Base-by-base conservation (phyloP, 1,140 invertebrate genomes). In the Drosophila yakuba region DNA sequence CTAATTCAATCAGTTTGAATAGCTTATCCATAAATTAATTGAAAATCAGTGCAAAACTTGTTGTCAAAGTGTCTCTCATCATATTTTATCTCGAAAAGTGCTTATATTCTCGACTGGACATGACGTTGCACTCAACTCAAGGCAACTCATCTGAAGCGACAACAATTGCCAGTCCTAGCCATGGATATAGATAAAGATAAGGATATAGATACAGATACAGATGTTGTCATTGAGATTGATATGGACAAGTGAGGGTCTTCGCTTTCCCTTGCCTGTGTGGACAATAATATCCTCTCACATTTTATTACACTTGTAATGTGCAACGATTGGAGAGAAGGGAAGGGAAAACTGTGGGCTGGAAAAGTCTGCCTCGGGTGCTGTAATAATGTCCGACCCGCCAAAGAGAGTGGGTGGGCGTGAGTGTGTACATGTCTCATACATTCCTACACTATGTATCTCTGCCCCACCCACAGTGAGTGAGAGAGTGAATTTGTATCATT, bases 261-360 rank as follows among this genome's bases (percentile, higher is more conserved):
- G 25, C 48, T 11, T 35, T 17, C 32, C 48, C 36, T 17, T 64
- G 72, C 38, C 45, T 66, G 59, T 72, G 69, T 61, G 55, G 41
- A 88, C 76, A 89, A 80, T 80, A 84, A 83, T 83, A 88, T 88
- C 84, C 84, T 80, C 82, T 88, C 67, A 88, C 75, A 89, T 89
- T 88, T 88, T 88, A 89, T 88, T 89, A 88, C 83, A 88, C 84
- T 80, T 89, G 79, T 89, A 83, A 88, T 88, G 83, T 83, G 76
- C 83, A 88, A 66, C 84, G 82, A 79, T 88, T 86, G 82, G 60
- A 48, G 58, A 7, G 44, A 15, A 5, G 38, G 32, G 32, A 20
- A n/a, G 11, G 39, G 47, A 38, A 32, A 45, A 6, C n/a, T 8
- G 11, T 23, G 14, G 36, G 11, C 4, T 32, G 48, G 10, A 20